These are phyloP conservation scores for Eueremaeus valkanovi DNA, from an alignment of 2,888 invertebrate genomes.

Conservation along the genomic window DNA sequence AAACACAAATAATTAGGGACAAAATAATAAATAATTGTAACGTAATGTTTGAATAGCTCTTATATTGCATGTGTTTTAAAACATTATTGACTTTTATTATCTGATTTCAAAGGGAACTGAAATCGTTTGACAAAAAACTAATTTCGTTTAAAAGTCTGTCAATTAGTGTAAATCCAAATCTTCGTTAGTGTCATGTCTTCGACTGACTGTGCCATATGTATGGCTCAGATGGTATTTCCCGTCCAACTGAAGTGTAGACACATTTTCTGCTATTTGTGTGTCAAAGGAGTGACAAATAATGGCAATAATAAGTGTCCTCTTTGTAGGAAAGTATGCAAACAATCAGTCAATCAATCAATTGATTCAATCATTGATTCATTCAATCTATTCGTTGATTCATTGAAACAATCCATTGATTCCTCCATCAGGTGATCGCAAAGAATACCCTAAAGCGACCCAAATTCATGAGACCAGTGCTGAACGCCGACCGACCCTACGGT, in stretches of 20 bases:
- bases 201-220: conserved; percentile 81
- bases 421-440: not conserved
- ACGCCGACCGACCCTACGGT: not conserved
- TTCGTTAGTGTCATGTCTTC: not conserved
- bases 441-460: not conserved
- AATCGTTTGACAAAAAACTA: not conserved
- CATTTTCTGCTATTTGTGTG: conserved; percentile 89
- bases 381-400: not conserved
- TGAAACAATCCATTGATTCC: not conserved
- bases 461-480: not conserved
- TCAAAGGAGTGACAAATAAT: conserved; percentile 82
- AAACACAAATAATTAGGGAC: no score
- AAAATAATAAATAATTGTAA: no score
- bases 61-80: not conserved
- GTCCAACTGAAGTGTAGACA: conserved; percentile 84
- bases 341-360: not conserved
- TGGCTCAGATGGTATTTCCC: conserved; percentile 86
- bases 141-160: not conserved
- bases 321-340: conserved; percentile 69
- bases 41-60: not conserved
- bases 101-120: not conserved
- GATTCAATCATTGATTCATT: not conserved
- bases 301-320: conserved; percentile 41
- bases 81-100: no score
- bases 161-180: no score